These are phyloP conservation scores for Myrmecobius fasciatus DNA, from an alignment of 2,113 vertebrate species.

Conservation along the genomic window DNA sequence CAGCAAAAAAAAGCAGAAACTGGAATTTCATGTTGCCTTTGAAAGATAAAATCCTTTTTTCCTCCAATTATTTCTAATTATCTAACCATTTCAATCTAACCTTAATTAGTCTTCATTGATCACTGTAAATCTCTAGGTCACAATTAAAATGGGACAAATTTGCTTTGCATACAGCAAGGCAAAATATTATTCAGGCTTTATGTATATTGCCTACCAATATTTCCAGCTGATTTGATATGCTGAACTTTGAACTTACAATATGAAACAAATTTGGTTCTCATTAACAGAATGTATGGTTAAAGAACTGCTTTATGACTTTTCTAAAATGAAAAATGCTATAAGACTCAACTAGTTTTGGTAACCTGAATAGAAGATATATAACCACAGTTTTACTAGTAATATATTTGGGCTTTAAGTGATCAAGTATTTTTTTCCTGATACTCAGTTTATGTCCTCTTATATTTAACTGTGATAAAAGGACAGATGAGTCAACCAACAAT, in stretches of 20 bases:
- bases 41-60: constrained; percentile 22
- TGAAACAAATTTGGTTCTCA: constrained; percentile 9
- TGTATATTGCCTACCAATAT: not conserved
- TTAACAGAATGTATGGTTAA: constrained; percentile 29
- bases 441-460: not conserved
- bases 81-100: constrained; percentile 42
- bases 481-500: not conserved
- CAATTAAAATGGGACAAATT: not conserved
- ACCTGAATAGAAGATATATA: not conserved
- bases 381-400: not conserved
- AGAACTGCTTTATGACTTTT: constrained; percentile 1
- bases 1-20: no score
- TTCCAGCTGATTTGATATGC: not conserved
- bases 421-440: not conserved
- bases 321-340: constrained; percentile 41
- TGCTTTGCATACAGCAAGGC: not conserved
- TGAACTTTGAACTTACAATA: not conserved
- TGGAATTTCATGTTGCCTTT: not conserved
- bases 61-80: constrained; percentile 18
- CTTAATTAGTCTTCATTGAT: constrained; percentile 7
- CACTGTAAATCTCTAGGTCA: constrained; percentile 25
- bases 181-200: not conserved
- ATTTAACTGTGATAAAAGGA: not conserved
- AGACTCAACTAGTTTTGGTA: not conserved
- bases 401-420: not conserved